A percentile compares a stretch with the other conserved stretches of the same genome.
These are phyloP conservation scores for Lineus longissimus DNA, from an alignment of 1,140 invertebrate genomes.

Conservation along the genomic window DNA sequence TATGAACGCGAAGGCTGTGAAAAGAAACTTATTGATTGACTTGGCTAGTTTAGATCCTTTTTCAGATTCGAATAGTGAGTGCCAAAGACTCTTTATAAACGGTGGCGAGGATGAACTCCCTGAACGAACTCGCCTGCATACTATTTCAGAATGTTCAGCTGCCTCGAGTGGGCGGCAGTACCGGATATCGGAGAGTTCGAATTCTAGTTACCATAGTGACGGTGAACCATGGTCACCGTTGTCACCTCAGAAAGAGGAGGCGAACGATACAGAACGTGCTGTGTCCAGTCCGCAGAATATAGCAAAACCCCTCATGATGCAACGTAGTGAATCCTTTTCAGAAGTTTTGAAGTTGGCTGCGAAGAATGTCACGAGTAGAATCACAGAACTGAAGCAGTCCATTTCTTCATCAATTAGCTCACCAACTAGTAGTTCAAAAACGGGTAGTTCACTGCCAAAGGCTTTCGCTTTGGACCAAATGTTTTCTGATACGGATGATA, in stretches of 20 bases:
- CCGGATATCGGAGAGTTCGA: not conserved
- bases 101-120: not conserved
- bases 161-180: not conserved
- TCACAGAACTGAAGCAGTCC: slow-evolving; percentile 88
- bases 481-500: not conserved
- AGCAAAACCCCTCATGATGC: not conserved
- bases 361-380: slow-evolving; percentile 71
- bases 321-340: slow-evolving; percentile 39
- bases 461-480: not conserved
- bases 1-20: too few relatives aligned
- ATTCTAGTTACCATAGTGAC: not conserved
- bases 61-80: not conserved
- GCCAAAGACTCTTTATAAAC: not conserved
- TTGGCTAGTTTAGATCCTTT: slow-evolving; percentile 1
- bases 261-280: not conserved
- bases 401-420: slow-evolving; percentile 55
- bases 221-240: not conserved
- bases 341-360: slow-evolving; percentile 63
- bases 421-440: too few relatives aligned
- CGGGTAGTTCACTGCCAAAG: slow-evolving; percentile 1
- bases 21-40: slow-evolving; percentile 9
- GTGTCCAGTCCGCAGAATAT: not conserved
- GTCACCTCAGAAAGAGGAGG: not conserved
- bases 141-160: not conserved
- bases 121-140: not conserved